Evolutionary conservation across 2,888 invertebrate species (phyloP), one percentile per base, ranked within the genome.

Genomic region (Rhopalosiphum nymphaeae): DNA sequence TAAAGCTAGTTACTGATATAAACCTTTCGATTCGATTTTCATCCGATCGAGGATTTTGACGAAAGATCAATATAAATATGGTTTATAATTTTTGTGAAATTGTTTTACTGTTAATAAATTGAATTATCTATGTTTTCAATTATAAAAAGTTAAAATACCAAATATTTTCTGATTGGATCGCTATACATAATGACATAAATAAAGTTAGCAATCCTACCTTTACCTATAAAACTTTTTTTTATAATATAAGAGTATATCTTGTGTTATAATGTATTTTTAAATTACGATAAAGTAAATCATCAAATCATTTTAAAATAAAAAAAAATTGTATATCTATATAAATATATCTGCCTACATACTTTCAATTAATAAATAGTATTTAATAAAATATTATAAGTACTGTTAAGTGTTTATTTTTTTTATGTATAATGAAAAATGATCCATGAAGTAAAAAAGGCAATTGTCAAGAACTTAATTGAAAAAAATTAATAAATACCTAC

Each of bases 261-360:
- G n/a, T 16, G 36, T 67, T 67, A 67, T 67, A 67, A 67, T 67
- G 0, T 16, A 4, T 36, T 67, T 67, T 67, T 67, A 1, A n/a
- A 67, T 67, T n/a, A n/a, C 67, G n/a, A n/a, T 67, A 67, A 57
- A 57, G 57, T 57, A 57, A 67, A 67, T n/a, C n/a, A 67, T 67
- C 13, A 67, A 16, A 67, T 67, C 4, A 26, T n/a, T n/a, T 67
- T 67, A 11, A 67, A 67, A 67, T n/a, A 16, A n/a, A 67, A 46
- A 46, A 7, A 46, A 46, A n/a, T n/a, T n/a, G n/a, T n/a, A n/a
- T n/a, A n/a, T n/a, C n/a, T 46, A 46, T 46, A 46, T 67, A 67
- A 67, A 67, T n/a, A 16, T 67, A 67, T 16, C 16, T 67, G 16
- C n/a, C n/a, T 2, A 36, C 16, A 67, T 7, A 67, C 36, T 67